A percentile compares a stretch with the other conserved stretches of the same genome.
phyloP scores from a whole-genome alignment of 2,797 vertebrate genomes.

The Phaenicophaeus curvirostris region DNA sequence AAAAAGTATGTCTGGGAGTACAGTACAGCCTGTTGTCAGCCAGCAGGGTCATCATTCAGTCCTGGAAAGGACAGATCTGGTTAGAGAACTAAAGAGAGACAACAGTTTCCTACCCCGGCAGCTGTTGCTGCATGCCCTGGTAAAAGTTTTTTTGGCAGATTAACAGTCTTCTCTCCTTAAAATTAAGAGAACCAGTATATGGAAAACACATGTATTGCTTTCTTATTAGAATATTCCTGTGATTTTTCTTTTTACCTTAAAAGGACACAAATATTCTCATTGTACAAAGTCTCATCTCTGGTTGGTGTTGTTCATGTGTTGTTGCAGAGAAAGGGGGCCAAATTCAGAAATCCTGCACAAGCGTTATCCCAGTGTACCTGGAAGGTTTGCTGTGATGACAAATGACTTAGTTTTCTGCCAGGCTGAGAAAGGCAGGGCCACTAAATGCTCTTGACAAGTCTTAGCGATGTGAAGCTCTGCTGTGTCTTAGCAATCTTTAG shows the following conservation, averaged over 20 bases:
- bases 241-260: background rate
- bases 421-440: background rate
- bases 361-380: background rate
- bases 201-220: background rate
- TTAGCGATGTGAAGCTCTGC: background rate
- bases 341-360: background rate
- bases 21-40: background rate
- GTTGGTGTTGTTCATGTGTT: background rate
- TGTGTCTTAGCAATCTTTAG: background rate
- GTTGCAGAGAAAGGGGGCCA: background rate
- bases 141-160: background rate
- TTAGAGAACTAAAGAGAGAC: background rate
- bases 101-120: background rate
- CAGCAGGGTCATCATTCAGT: background rate
- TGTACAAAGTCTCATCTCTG: background rate
- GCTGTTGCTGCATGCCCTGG: background rate
- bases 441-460: background rate
- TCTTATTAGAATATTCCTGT: background rate
- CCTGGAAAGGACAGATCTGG: background rate
- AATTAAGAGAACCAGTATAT: background rate
- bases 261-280: background rate
- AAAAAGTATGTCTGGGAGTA: background rate
- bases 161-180: background rate
- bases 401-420: background rate
- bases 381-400: background rate